A percentile compares a stretch with the other conserved stretches of the same genome.
Evolutionary conservation across 2,888 invertebrate species (phyloP).

Genomic region (Conchocele bisecta): DNA sequence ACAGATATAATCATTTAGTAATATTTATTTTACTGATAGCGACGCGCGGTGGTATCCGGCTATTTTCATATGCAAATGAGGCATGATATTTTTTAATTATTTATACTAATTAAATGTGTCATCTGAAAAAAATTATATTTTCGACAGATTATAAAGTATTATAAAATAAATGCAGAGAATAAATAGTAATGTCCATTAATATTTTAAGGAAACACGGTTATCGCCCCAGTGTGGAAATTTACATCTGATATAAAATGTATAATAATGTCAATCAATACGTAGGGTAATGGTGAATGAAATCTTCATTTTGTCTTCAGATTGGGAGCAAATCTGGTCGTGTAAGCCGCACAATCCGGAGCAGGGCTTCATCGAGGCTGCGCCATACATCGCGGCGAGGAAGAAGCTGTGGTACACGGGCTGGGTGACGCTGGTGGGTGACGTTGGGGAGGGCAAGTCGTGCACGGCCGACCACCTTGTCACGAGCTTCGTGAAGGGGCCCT

Average conservation of each 20-base stretch:
- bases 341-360: slow-evolving; percentile 28
- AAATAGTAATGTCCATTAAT: too few relatives aligned
- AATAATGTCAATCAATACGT: not conserved
- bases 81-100: not conserved
- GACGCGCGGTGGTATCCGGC: too few relatives aligned
- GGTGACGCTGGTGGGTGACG: slow-evolving; percentile 52
- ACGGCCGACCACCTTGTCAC: slow-evolving; percentile 49
- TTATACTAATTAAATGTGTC: not conserved
- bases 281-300: not conserved
- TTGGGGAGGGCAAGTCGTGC: slow-evolving; percentile 57
- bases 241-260: too few relatives aligned
- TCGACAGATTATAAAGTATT: not conserved
- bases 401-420: slow-evolving; percentile 45
- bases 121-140: not conserved
- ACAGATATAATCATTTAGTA: not conserved
- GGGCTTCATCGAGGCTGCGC: slow-evolving; percentile 26
- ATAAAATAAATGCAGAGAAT: too few relatives aligned
- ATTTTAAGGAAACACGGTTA: too few relatives aligned
- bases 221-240: too few relatives aligned
- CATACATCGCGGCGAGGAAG: slow-evolving; percentile 37
- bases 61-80: not conserved
- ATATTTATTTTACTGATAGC: too few relatives aligned
- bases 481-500: slow-evolving; percentile 38
- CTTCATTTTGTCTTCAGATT: slow-evolving; percentile 43
- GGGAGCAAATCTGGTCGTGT: slow-evolving; percentile 48